Percentiles rank a stretch among this genome's conserved stretches.
These are phyloP conservation scores for Drepanosiphum platanoidis DNA, from an alignment of 2,888 invertebrate species.

Conservation along the genomic window DNA sequence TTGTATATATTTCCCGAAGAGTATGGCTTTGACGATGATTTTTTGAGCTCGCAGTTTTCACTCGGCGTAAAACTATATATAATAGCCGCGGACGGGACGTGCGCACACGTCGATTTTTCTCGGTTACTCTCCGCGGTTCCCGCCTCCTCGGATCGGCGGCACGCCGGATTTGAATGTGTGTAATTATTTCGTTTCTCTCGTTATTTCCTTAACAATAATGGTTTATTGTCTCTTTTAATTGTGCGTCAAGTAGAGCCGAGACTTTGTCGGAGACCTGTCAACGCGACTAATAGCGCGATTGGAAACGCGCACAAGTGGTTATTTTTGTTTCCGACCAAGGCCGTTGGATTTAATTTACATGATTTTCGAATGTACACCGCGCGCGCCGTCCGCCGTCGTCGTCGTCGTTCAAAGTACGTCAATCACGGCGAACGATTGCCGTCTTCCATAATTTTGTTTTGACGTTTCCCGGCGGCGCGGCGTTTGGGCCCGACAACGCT, in stretches of 20 bases:
- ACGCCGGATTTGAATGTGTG: neutral
- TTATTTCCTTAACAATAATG: conserved; percentile 21
- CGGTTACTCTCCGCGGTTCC: neutral
- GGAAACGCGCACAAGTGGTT: conserved; percentile 16
- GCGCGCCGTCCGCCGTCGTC: neutral
- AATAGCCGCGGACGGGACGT: too few relatives aligned
- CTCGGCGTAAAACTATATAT: too few relatives aligned
- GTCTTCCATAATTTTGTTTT: conserved; percentile 11
- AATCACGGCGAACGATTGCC: neutral
- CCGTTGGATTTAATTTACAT: neutral
- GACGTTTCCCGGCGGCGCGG: neutral
- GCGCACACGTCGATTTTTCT: neutral
- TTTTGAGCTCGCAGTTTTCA: too few relatives aligned
- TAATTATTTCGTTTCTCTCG: conserved; percentile 23
- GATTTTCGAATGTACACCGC: neutral
- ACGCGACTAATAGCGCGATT: conserved; percentile 2
- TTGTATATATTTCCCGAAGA: too few relatives aligned
- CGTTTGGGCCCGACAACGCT: neutral
- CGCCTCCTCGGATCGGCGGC: neutral
- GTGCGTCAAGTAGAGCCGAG: neutral
- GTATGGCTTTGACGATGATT: too few relatives aligned
- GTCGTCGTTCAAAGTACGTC: conserved; percentile 10
- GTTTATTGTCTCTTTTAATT: conserved; percentile 20
- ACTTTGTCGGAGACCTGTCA: neutral
- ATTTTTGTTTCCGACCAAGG: conserved; percentile 24